These are phyloP conservation scores for Pammene aurita DNA, from an alignment of 2,888 invertebrate genomes.

Conservation along the genomic window DNA sequence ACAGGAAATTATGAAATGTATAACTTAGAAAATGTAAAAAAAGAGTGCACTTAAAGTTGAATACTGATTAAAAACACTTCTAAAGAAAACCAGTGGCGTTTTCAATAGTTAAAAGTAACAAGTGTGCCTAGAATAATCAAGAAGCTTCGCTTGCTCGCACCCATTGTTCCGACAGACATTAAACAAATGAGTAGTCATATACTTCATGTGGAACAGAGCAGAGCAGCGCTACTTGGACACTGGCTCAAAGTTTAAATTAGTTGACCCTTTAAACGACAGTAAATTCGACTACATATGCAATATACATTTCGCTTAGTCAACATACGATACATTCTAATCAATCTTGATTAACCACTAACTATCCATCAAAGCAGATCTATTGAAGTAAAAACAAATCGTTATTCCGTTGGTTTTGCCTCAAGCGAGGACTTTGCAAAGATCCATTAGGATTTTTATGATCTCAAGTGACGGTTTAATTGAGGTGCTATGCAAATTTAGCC, in stretches of 20 bases:
- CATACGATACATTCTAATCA: slow-evolving; percentile 35
- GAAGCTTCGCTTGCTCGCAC: slow-evolving; percentile 24
- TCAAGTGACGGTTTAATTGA: slow-evolving; percentile 45
- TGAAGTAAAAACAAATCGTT: slow-evolving; percentile 42
- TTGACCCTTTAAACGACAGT: slow-evolving; percentile 38
- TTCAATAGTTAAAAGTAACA: slow-evolving; percentile 23
- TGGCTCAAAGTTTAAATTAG: slow-evolving; percentile 40
- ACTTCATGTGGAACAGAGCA: not conserved
- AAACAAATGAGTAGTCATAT: slow-evolving; percentile 26
- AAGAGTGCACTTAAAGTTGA: not conserved
- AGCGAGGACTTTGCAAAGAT: slow-evolving; percentile 52
- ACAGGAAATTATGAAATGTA: not conserved
- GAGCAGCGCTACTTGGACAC: slow-evolving; percentile 5
- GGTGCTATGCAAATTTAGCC: slow-evolving; percentile 34
- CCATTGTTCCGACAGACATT: slow-evolving; percentile 41
- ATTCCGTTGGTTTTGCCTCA: slow-evolving; percentile 46
- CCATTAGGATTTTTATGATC: slow-evolving; percentile 44
- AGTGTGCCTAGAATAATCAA: slow-evolving; percentile 52
- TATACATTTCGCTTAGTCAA: slow-evolving; percentile 13
- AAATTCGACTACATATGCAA: slow-evolving; percentile 29
- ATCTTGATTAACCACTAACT: slow-evolving; percentile 52
- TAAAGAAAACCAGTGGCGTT: not conserved
- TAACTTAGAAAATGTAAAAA: not conserved
- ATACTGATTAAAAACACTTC: not conserved
- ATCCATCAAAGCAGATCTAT: slow-evolving; percentile 52